Base-by-base conservation (phyloP, 2,797 vertebrate genomes). In the Odontamblyopus rebecca region DNA sequence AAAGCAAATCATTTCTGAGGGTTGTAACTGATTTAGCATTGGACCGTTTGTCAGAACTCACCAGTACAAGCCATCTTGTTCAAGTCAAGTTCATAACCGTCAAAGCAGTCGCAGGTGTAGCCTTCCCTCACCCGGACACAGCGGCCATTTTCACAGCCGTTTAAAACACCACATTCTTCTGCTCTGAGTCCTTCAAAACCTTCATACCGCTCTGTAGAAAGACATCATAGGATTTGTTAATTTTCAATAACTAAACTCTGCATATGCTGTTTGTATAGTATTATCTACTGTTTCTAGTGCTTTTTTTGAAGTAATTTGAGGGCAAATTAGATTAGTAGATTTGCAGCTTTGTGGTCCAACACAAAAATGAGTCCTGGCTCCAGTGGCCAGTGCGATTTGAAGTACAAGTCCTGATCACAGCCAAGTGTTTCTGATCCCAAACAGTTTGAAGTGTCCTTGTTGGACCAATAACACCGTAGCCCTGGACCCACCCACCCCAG, bases 71-170 rank as follows among this genome's bases (percentile, higher is more conserved):
- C 90, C 91, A 93, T 91, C 80, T 90, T 91, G 76, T 62, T 78
- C 5, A 86, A 72, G 82, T 91, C 62, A 16, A 95, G 91, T 57
- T 93, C 89, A 54, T 92, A 95, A 30, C 94, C 94, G 5, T 94
- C 94, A 3, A 94, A 94, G 86, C 94, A 95, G 87, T 95, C 94
- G 4, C 94, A 95, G 72, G 94, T 95, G 88, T 94, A 95, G 35
- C 94, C 94, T 66, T 94, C 94, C 61, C 86, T 87, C 63, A 95
- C 94, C 0, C 94, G 92, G 3, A 95, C 94, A 18, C 94, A 95
- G 66, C 93, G 92, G 6, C 94, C 94, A 7, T 95, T 94, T 76
- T 95, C 94, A 74, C 94, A 95, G 27, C 94, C 94, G 1, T 94
- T 94, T 79, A 95, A 85, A 76, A 95, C 73, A 23, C 94, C 94